These are phyloP conservation scores for Sarcophaga subvicina DNA, from an alignment of 2,888 invertebrate species.

Conservation along the genomic window DNA sequence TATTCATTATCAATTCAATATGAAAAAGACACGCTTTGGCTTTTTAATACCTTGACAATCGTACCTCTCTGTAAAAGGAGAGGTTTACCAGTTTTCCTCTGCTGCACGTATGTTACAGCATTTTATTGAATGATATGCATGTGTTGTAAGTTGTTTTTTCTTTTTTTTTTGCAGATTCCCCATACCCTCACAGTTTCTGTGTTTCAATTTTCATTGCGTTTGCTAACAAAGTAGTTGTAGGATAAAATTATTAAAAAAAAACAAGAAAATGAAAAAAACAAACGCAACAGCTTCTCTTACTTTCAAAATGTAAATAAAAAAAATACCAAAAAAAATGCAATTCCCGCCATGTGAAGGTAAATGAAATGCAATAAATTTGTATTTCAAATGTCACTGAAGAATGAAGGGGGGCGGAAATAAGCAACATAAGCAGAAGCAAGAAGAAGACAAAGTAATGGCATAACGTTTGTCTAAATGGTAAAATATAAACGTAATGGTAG, in stretches of 20 bases:
- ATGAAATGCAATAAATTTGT: slow-evolving; percentile 63
- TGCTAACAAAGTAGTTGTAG: slow-evolving; percentile 30
- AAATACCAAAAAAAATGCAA: slow-evolving; percentile 9
- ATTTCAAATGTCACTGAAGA: slow-evolving; percentile 60
- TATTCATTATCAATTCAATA: too few relatives aligned
- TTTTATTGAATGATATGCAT: slow-evolving; percentile 8
- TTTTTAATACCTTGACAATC: background rate
- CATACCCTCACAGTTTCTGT: background rate
- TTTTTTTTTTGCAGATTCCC: background rate
- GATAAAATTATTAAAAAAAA: slow-evolving; percentile 16
- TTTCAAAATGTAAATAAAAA: background rate
- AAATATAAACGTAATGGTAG: slow-evolving; percentile 31
- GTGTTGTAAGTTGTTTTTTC: slow-evolving; percentile 20
- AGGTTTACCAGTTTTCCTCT: slow-evolving; percentile 19
- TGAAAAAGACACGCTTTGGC: too few relatives aligned
- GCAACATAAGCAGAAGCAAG: background rate
- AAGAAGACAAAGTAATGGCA: slow-evolving; percentile 42
- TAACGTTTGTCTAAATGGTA: slow-evolving; percentile 62
- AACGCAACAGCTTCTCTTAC: slow-evolving; percentile 15
- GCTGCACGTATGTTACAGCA: background rate
- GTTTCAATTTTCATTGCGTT: background rate
- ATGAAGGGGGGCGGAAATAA: slow-evolving; percentile 28
- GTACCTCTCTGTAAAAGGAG: background rate
- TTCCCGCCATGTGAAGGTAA: slow-evolving; percentile 30
- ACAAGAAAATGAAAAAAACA: slow-evolving; percentile 9